Percentiles rank a stretch among this genome's conserved stretches.
Evolutionary conservation across 2,888 invertebrate species (phyloP).

Genomic region (Epicampocera succincta): DNA sequence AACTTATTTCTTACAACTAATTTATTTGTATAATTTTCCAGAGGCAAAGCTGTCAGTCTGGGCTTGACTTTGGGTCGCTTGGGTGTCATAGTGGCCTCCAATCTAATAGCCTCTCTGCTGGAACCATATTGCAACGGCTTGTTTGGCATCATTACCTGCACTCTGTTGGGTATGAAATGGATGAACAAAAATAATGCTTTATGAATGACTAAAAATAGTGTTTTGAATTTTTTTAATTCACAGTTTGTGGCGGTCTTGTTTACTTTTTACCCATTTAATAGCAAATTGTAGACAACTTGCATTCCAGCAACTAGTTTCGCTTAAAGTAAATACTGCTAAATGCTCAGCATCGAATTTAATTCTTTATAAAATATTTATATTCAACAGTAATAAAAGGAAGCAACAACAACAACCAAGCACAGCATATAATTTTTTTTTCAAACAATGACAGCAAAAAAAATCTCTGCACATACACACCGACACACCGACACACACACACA

Average conservation of each 20-base stretch:
- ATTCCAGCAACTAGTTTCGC: no score
- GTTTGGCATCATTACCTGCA: slow-evolving; percentile 74
- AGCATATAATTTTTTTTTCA: no score
- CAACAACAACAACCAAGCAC: no score
- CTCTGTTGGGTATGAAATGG: slow-evolving; percentile 71
- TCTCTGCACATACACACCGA: slow-evolving; percentile 20
- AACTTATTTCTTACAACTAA: not conserved
- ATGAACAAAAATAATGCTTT: not conserved
- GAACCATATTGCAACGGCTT: slow-evolving; percentile 74
- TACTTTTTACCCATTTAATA: slow-evolving; percentile 73
- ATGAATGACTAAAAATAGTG: not conserved
- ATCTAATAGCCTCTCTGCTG: slow-evolving; percentile 75
- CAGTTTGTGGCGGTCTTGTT: slow-evolving; percentile 74
- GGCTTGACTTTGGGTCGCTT: slow-evolving; percentile 75
- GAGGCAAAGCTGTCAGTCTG: slow-evolving; percentile 77
- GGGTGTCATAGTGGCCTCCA: slow-evolving; percentile 76
- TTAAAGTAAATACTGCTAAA: not conserved
- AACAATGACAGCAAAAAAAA: slow-evolving; percentile 5
- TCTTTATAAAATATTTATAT: slow-evolving; percentile 12
- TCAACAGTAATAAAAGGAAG: slow-evolving; percentile 3
- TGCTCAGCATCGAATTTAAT: not conserved
- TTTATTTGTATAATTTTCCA: slow-evolving; percentile 52
- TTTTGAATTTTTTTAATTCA: slow-evolving; percentile 30
- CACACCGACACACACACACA: no score
- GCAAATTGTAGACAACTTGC: not conserved